Percentiles rank a stretch among this genome's conserved stretches.
Evolutionary conservation across 2,888 invertebrate genomes (phyloP).

Genomic region (Heliconius erato): DNA sequence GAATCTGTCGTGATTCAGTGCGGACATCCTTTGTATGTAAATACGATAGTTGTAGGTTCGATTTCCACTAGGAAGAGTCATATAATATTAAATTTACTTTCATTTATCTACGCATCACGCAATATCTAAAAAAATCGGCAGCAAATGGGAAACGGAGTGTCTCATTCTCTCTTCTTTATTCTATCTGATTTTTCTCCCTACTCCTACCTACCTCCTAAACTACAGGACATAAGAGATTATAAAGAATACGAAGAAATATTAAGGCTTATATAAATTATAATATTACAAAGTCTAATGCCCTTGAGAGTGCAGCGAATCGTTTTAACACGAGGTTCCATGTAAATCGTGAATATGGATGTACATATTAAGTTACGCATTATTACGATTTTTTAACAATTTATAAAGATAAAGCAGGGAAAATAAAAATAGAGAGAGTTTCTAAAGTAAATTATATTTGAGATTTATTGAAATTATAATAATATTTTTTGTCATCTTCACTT

Average conservation of each 20-base stretch:
- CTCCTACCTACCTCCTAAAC: not conserved
- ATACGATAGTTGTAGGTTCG: too few species aligned
- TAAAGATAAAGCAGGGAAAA: too few species aligned
- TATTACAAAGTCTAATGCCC: not conserved
- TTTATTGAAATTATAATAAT: too few species aligned
- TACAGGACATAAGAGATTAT: not conserved
- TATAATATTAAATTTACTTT: too few species aligned
- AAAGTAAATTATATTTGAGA: too few species aligned
- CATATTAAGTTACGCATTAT: not conserved
- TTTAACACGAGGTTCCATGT: not conserved
- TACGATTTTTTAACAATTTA: not conserved
- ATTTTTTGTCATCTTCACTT: too few species aligned
- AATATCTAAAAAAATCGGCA: not conserved
- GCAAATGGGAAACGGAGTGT: not conserved
- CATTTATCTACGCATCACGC: not conserved
- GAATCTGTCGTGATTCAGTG: too few species aligned
- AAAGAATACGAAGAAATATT: not conserved
- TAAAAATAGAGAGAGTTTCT: too few species aligned
- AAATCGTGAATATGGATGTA: conserved; percentile 11
- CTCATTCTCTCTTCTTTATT: not conserved
- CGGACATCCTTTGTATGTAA: too few species aligned
- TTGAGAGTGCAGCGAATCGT: not conserved
- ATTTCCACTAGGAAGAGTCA: too few species aligned
- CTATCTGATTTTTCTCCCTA: not conserved
- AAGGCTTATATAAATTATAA: not conserved